phyloP scores from a whole-genome alignment of 2,888 invertebrate species.

The Chaetoderma sp. region DNA sequence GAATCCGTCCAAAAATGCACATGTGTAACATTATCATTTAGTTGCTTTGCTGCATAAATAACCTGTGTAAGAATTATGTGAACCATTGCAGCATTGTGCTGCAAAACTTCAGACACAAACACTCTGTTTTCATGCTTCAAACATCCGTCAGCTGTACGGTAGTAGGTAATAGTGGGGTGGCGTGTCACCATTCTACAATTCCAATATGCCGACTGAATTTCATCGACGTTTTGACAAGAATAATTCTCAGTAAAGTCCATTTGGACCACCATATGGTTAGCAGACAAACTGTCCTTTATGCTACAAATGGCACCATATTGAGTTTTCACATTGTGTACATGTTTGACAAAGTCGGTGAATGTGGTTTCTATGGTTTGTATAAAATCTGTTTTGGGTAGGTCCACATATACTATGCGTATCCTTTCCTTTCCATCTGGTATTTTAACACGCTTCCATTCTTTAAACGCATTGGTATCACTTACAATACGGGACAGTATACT shows the following conservation, averaged over 20 bases:
- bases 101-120: slow-evolving; percentile 31
- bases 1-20: slow-evolving; percentile 17
- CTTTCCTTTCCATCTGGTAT: not conserved
- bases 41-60: not conserved
- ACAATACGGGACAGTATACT: slow-evolving; percentile 4
- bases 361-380: not conserved
- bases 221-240: slow-evolving; percentile 19
- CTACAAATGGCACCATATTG: not conserved
- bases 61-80: slow-evolving; percentile 16
- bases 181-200: slow-evolving; percentile 13
- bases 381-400: slow-evolving; percentile 4
- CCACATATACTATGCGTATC: not conserved
- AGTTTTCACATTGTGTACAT: not conserved
- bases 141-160: not conserved
- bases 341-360: slow-evolving; percentile 3
- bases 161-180: slow-evolving; percentile 31
- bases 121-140: slow-evolving; percentile 27
- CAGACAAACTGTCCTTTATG: slow-evolving; percentile 17
- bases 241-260: slow-evolving; percentile 34
- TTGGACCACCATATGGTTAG: slow-evolving; percentile 13
- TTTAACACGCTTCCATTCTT: not conserved
- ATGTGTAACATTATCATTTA: too few species aligned
- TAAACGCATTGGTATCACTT: not conserved
- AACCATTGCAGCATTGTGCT: slow-evolving; percentile 14
- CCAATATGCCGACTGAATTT: slow-evolving; percentile 8